Evolutionary conservation across 2,113 vertebrate genomes (phyloP).

Genomic region (Neoarius graeffei): DNA sequence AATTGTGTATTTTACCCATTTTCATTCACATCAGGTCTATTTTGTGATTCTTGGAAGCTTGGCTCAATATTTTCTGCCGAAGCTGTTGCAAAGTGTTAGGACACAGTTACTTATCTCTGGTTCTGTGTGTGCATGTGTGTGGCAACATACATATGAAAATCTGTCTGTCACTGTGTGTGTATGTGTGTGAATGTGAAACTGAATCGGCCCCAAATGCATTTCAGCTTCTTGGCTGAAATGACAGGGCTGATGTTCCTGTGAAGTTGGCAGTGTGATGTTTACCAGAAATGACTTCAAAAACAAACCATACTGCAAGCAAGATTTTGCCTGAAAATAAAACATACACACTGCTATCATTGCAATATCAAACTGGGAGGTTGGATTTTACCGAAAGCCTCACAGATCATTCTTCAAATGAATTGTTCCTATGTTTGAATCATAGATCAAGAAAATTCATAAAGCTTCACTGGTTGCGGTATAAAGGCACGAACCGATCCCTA

Average conservation of each 20-base stretch:
- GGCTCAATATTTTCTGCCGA: background rate
- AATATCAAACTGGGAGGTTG: background rate
- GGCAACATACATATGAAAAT: background rate
- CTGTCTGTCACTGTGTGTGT: constrained; percentile 11
- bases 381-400: constrained; percentile 19
- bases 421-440: background rate
- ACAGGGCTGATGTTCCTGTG: constrained; percentile 43
- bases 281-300: constrained; percentile 52
- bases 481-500: constrained; percentile 2
- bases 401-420: constrained; percentile 34
- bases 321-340: background rate
- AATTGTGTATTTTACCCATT: background rate
- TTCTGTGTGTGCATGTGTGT: background rate
- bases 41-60: background rate
- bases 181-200: constrained; percentile 57
- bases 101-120: background rate
- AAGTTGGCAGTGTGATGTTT: constrained; percentile 40
- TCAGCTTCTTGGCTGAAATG: constrained; percentile 44
- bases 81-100: background rate
- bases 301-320: constrained; percentile 7
- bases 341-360: constrained; percentile 1
- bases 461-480: background rate
- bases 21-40: background rate
- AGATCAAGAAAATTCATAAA: background rate
- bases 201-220: constrained; percentile 6